Percentiles rank a stretch among this genome's conserved stretches.
These are phyloP conservation scores for Polylopha cassiicola DNA, from an alignment of 2,888 invertebrate species.

Conservation along the genomic window DNA sequence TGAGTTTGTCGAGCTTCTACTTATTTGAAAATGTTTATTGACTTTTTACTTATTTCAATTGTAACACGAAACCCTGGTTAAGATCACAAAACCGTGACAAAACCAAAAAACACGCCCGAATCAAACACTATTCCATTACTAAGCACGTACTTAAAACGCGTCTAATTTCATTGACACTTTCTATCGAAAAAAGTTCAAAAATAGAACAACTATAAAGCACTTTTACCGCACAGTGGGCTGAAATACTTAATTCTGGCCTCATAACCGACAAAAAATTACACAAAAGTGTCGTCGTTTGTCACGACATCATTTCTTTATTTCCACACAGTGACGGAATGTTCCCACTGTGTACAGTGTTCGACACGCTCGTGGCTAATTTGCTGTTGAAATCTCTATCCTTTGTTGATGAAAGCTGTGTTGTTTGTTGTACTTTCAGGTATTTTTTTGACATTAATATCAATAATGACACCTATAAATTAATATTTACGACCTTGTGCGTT, in stretches of 20 bases:
- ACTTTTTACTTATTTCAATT: not conserved
- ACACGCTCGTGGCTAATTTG: constrained; percentile 35
- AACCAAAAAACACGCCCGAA: constrained; percentile 2
- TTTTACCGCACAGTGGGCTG: constrained; percentile 24
- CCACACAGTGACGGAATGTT: constrained; percentile 37
- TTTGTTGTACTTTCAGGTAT: constrained; percentile 17
- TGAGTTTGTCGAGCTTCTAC: no score
- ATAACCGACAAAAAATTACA: constrained; percentile 42
- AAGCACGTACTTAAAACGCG: constrained; percentile 10
- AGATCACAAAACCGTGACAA: constrained; percentile 11
- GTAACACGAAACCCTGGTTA: constrained; percentile 7
- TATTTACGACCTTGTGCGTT: no score
- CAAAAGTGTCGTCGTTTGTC: constrained; percentile 44
- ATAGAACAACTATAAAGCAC: constrained; percentile 14
- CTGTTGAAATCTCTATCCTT: constrained; percentile 38
- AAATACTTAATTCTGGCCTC: constrained; percentile 31
- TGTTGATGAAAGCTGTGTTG: constrained; percentile 24
- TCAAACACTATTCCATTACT: constrained; percentile 10
- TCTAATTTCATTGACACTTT: constrained; percentile 21
- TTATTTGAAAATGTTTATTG: not conserved
- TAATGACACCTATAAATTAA: not conserved
- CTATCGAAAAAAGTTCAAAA: constrained; percentile 19
- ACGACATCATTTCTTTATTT: constrained; percentile 48
- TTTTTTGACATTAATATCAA: constrained; percentile 2
- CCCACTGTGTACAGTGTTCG: constrained; percentile 27